Conservation (phyloP, 1,140 invertebrate species). For the Lepidurus couesii region DNA sequence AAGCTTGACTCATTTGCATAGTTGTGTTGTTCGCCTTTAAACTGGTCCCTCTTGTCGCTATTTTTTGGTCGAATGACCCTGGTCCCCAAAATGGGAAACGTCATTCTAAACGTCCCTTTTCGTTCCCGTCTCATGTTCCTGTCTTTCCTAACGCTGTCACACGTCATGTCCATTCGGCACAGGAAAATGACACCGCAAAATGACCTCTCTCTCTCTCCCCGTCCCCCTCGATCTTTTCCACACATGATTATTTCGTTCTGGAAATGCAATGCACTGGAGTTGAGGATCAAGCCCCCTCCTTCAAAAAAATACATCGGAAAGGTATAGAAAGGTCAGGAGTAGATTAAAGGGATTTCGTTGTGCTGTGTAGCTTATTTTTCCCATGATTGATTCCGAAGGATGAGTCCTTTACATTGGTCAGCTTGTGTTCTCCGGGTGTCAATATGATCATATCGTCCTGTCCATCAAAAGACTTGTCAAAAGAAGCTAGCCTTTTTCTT, state of each 20-base stretch:
- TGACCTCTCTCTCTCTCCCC: background rate
- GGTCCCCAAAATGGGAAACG: background rate
- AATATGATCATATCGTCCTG: background rate
- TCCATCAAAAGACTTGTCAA: background rate
- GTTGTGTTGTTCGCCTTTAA: background rate
- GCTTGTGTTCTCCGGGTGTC: background rate
- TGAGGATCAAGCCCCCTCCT: background rate
- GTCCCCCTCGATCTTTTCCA: background rate
- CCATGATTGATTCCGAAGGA: background rate
- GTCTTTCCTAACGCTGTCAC: background rate
- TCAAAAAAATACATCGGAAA: no score
- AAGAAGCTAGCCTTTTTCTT: background rate
- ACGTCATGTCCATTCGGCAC: background rate
- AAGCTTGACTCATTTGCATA: background rate
- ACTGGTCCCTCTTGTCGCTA: background rate
- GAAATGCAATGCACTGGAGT: background rate
- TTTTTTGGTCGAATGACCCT: background rate
- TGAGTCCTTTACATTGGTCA: background rate
- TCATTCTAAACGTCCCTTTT: conserved; percentile 4
- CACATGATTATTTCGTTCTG: background rate
- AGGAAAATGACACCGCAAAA: conserved; percentile 8
- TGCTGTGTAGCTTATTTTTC: background rate
- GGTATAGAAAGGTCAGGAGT: no score
- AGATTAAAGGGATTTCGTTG: background rate
- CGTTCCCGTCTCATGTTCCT: background rate